These are phyloP conservation scores for Diabrotica virgifera DNA, from an alignment of 1,140 invertebrate species.

Conservation along the genomic window DNA sequence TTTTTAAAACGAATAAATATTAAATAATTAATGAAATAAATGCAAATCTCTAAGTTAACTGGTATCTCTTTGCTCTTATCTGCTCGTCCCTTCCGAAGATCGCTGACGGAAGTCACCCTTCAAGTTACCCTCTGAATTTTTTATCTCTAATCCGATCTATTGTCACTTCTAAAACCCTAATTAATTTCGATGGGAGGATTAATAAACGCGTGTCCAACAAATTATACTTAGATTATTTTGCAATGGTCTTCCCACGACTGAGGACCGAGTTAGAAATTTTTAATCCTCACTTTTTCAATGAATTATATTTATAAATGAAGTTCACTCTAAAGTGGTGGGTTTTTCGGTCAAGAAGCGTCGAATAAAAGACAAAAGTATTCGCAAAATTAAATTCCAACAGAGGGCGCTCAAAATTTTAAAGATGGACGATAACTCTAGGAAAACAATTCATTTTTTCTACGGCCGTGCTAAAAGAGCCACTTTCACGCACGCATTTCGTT, in stretches of 20 bases:
- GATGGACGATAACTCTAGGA: no score
- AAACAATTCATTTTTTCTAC: no score
- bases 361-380: no score
- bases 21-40: not conserved
- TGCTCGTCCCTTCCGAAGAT: not conserved
- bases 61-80: not conserved
- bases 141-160: conserved; percentile 29
- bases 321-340: no score
- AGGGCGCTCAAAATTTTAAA: no score
- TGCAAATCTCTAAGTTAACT: not conserved
- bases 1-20: no score
- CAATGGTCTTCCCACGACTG: not conserved
- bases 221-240: conserved; percentile 21
- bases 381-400: no score
- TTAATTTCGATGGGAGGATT: conserved; percentile 29
- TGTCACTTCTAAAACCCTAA: conserved; percentile 21
- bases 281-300: not conserved
- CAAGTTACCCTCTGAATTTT: conserved; percentile 8
- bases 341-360: no score
- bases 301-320: no score
- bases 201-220: conserved; percentile 30
- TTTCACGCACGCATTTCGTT: no score
- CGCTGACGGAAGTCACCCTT: conserved; percentile 10
- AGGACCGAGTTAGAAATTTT: no score
- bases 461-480: no score